phyloP scores from a whole-genome alignment of 2,888 invertebrate genomes.

The Ophion slaviceki region DNA sequence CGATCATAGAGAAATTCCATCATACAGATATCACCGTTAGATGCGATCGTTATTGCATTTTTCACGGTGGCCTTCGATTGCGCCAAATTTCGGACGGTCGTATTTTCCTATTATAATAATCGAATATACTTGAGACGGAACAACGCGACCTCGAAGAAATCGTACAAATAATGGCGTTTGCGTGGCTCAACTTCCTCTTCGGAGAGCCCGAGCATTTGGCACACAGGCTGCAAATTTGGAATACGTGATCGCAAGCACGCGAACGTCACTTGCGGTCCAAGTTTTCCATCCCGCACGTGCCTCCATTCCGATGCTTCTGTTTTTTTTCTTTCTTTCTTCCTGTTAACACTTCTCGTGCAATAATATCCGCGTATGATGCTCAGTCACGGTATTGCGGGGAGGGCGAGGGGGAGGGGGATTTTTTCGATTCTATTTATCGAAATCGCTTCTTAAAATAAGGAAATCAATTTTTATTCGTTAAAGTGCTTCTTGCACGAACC shows the following conservation, averaged over 20 bases:
- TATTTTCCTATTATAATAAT: no score
- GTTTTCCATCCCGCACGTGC: conserved; percentile 3
- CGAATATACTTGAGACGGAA: no score
- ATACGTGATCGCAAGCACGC: conserved; percentile 9
- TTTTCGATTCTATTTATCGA: not conserved
- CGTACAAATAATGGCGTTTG: not conserved
- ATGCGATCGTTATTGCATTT: not conserved
- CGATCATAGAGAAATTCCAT: not conserved
- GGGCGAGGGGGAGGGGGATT: not conserved
- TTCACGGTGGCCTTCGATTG: not conserved
- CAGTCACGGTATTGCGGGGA: not conserved
- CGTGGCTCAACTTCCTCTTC: not conserved
- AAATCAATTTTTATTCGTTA: not conserved
- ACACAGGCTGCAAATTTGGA: not conserved
- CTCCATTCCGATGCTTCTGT: conserved; percentile 6
- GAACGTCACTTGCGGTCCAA: not conserved
- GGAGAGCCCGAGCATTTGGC: not conserved
- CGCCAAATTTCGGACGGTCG: not conserved
- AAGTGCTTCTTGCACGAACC: no score
- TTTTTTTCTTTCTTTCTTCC: not conserved
- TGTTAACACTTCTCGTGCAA: not conserved
- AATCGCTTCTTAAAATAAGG: not conserved
- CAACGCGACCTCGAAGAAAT: not conserved
- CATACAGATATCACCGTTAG: not conserved
- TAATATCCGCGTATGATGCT: not conserved